Conservation (phyloP, 2,888 invertebrate genomes). For the Augochlorella aurata region DNA sequence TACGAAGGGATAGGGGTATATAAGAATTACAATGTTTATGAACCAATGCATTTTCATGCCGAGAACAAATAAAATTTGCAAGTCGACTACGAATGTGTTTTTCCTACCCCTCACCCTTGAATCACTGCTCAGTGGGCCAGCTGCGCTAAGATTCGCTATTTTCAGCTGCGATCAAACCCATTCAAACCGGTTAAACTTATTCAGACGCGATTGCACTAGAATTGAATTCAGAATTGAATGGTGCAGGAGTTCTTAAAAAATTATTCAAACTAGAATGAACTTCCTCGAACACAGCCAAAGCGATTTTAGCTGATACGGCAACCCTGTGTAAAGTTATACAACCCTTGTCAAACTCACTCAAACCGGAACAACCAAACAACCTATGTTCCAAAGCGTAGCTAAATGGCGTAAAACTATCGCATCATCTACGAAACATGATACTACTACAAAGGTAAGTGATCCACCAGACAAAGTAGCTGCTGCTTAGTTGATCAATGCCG, state of each 20-base stretch:
- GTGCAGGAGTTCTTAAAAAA: neutral
- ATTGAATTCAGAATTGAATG: too few relatives aligned
- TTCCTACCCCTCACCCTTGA: neutral
- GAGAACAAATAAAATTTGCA: constrained; percentile 70
- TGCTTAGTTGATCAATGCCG: neutral
- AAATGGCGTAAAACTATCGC: too few relatives aligned
- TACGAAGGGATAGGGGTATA: constrained; percentile 57
- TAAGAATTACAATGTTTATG: constrained; percentile 66
- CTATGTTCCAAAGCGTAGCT: too few relatives aligned
- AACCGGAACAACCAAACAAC: neutral
- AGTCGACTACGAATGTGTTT: constrained; percentile 54
- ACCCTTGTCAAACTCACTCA: neutral
- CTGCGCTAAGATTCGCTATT: neutral
- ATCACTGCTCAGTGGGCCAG: neutral
- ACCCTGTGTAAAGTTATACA: too few relatives aligned
- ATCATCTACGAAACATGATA: too few relatives aligned
- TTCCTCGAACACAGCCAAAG: too few relatives aligned
- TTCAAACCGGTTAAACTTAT: neutral
- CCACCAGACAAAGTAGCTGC: neutral
- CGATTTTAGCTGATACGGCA: too few relatives aligned
- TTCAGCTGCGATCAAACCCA: too few relatives aligned
- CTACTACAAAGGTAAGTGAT: too few relatives aligned
- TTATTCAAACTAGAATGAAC: neutral
- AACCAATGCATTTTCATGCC: constrained; percentile 71
- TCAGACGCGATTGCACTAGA: too few relatives aligned